Conservation (phyloP, 2,888 invertebrate species). For the Serripes groenlandicus region DNA sequence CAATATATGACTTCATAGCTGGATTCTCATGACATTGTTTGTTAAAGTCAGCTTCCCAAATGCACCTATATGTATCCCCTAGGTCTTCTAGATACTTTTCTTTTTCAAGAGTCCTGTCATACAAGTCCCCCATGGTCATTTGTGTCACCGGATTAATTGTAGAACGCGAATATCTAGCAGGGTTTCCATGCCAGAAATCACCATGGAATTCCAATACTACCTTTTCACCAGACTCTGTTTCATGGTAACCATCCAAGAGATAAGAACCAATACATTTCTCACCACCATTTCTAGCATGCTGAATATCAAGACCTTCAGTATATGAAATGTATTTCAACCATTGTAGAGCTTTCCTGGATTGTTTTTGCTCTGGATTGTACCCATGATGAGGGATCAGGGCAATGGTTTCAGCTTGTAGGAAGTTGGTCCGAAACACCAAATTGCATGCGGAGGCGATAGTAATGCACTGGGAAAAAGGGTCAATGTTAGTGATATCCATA, state of each 20-base stretch:
- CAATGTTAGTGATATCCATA: constrained; percentile 42
- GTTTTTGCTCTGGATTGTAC: constrained; percentile 54
- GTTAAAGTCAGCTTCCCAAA: constrained; percentile 73
- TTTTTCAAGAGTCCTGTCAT: constrained; percentile 44
- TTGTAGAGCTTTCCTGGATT: constrained; percentile 58
- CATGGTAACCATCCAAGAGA: constrained; percentile 52
- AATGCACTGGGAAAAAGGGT: constrained; percentile 48
- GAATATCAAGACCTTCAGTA: constrained; percentile 11
- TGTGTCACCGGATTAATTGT: constrained; percentile 49
- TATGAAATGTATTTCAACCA: constrained; percentile 54
- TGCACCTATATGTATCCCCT: constrained; percentile 58
- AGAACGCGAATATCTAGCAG: constrained; percentile 28
- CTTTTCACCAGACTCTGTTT: constrained; percentile 36
- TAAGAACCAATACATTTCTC: constrained; percentile 56
- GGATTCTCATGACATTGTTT: constrained; percentile 40
- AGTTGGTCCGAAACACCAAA: constrained; percentile 44
- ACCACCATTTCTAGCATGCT: constrained; percentile 54
- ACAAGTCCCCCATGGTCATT: constrained; percentile 52
- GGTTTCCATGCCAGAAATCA: constrained; percentile 58
- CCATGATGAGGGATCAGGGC: constrained; percentile 57
- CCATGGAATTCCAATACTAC: constrained; percentile 60
- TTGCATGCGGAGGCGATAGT: constrained; percentile 59
- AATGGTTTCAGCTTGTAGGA: constrained; percentile 31
- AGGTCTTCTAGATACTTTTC: constrained; percentile 30
- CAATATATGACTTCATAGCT: constrained; percentile 51